Evolutionary conservation across 1,140 invertebrate genomes (phyloP).

Genomic region (Dufourea novaeangliae): DNA sequence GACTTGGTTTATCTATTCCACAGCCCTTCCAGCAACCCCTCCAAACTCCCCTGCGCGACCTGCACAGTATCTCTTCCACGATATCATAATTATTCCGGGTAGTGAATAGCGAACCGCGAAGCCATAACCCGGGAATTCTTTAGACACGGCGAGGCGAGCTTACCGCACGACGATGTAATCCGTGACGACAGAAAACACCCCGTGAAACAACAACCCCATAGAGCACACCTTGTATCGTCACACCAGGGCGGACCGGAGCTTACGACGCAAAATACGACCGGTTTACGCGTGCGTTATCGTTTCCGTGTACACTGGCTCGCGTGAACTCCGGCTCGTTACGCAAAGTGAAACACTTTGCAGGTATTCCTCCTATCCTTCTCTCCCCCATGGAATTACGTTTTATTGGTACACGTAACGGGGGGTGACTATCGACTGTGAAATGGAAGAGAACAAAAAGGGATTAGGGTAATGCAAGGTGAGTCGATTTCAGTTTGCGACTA

Average conservation of each 20-base stretch:
- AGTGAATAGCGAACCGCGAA: conserved; percentile 16
- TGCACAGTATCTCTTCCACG: conserved; percentile 48
- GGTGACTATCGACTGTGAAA: background rate
- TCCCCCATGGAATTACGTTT: background rate
- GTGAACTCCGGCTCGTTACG: background rate
- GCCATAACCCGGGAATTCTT: conserved; percentile 6
- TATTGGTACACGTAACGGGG: background rate
- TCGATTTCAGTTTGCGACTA: no score
- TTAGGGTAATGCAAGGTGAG: background rate
- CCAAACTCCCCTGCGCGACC: conserved; percentile 49
- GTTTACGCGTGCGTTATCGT: background rate
- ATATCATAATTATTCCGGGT: conserved; percentile 47
- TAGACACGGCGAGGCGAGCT: background rate
- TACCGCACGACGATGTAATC: background rate
- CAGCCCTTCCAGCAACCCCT: conserved; percentile 51
- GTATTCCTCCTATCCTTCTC: background rate
- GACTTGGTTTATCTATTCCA: conserved; percentile 60
- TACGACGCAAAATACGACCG: background rate
- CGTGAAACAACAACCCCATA: background rate
- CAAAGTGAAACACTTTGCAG: background rate
- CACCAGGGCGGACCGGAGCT: no score
- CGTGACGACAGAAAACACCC: background rate
- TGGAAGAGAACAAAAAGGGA: background rate
- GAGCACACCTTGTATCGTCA: background rate
- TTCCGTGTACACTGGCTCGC: background rate